Evolutionary conservation across 2,888 invertebrate species (phyloP).

Genomic region (Hyalella azteca): DNA sequence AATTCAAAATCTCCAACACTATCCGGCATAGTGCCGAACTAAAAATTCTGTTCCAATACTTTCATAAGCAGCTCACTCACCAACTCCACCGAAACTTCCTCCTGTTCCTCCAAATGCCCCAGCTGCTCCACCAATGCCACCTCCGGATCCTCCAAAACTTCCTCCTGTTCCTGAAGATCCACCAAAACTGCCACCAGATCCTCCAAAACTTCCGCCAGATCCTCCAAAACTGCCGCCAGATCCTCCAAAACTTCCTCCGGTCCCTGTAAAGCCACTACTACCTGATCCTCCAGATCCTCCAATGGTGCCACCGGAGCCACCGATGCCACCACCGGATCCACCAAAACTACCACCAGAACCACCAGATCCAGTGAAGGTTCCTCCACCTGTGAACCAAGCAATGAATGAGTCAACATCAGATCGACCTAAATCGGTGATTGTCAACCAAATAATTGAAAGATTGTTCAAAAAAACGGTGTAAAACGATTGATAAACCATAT

Average conservation of each 20-base stretch:
- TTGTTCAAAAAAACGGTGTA: too few relatives aligned
- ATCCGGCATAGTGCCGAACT: too few relatives aligned
- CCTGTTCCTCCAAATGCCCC: slow-evolving; percentile 11
- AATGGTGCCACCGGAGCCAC: slow-evolving; percentile 11
- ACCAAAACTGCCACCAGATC: slow-evolving; percentile 21
- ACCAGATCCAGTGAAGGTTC: slow-evolving; percentile 16
- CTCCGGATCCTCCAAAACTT: slow-evolving; percentile 13
- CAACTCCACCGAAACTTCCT: not conserved
- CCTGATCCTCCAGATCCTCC: slow-evolving; percentile 46
- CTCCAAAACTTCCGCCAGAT: slow-evolving; percentile 10
- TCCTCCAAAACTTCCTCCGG: slow-evolving; percentile 10
- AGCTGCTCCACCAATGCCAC: not conserved
- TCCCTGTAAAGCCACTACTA: slow-evolving; percentile 27
- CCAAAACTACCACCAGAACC: slow-evolving; percentile 36
- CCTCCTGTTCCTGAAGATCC: slow-evolving; percentile 12
- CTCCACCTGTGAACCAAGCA: not conserved
- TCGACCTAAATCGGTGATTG: too few relatives aligned
- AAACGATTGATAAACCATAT: too few relatives aligned
- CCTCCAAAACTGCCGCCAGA: not conserved
- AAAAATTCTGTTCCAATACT: too few relatives aligned
- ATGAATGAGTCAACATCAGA: too few relatives aligned
- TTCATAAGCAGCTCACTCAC: not conserved
- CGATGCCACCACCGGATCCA: not conserved
- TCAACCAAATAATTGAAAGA: too few relatives aligned
- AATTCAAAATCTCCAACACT: too few relatives aligned